Evolutionary conservation across 2,888 invertebrate species (phyloP).

Genomic region (Caenorhabditis plicata): DNA sequence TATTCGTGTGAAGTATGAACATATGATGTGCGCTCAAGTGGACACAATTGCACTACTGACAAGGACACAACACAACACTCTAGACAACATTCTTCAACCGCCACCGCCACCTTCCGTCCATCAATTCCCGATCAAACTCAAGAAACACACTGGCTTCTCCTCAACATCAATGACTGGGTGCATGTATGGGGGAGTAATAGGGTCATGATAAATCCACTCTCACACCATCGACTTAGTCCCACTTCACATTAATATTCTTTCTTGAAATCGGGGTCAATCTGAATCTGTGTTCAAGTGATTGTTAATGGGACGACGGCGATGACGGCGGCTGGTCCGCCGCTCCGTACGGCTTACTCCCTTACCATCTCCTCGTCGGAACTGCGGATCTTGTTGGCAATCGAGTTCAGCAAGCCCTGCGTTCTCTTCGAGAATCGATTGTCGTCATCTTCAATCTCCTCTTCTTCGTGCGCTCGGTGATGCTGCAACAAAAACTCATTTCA

Average conservation of each 20-base stretch:
- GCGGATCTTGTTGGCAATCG: slow-evolving; percentile 48
- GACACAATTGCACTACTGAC: slow-evolving; percentile 41
- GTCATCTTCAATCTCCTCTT: slow-evolving; percentile 36
- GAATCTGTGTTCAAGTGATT: no score
- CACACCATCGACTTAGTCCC: no score
- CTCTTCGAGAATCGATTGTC: slow-evolving; percentile 56
- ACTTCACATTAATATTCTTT: no score
- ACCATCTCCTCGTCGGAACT: slow-evolving; percentile 44
- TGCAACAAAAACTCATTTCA: background rate
- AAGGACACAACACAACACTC: slow-evolving; percentile 33
- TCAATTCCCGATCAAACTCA: slow-evolving; percentile 11
- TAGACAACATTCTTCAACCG: slow-evolving; percentile 14
- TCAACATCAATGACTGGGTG: no score
- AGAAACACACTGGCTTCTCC: slow-evolving; percentile 32
- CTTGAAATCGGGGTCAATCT: no score
- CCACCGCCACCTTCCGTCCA: background rate
- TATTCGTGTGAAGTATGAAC: slow-evolving; percentile 37
- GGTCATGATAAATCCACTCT: no score
- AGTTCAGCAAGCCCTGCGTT: slow-evolving; percentile 54
- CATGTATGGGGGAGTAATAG: no score
- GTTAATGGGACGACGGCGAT: no score
- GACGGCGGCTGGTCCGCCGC: no score
- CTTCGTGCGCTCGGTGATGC: background rate
- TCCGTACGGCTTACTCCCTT: no score
- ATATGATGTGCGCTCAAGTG: slow-evolving; percentile 41